These are phyloP conservation scores for Enteromius afrohamiltoni DNA, from an alignment of 2,797 vertebrate species.

Conservation along the genomic window DNA sequence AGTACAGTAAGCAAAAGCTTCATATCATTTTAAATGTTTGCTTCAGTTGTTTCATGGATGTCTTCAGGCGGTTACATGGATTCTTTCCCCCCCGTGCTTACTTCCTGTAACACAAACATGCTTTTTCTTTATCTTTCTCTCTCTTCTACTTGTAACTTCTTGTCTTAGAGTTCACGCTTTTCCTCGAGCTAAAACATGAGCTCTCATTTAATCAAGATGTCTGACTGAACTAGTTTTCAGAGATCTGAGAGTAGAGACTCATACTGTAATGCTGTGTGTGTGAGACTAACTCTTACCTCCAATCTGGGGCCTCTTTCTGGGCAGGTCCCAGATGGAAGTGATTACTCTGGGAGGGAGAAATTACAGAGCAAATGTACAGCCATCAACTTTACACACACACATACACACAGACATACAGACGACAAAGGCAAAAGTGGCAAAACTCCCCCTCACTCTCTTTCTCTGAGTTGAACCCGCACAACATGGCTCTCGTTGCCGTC, in stretches of 20 bases:
- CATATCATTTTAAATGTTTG: slow-evolving; percentile 21
- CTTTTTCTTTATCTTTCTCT: slow-evolving; percentile 1
- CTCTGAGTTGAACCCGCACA: slow-evolving; percentile 39
- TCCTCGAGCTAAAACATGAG: slow-evolving; percentile 19
- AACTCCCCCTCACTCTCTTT: slow-evolving; percentile 49
- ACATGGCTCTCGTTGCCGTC: slow-evolving; percentile 54
- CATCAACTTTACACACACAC: slow-evolving; percentile 59
- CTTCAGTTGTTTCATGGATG: not conserved
- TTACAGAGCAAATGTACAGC: slow-evolving; percentile 76
- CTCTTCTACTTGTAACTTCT: not conserved
- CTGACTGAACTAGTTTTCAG: not conserved
- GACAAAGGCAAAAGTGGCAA: slow-evolving; percentile 24
- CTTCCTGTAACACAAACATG: not conserved
- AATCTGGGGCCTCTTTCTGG: slow-evolving; percentile 66
- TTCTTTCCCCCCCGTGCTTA: not conserved
- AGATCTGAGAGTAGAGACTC: slow-evolving; percentile 1
- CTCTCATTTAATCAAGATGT: slow-evolving; percentile 8
- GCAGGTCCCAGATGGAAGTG: slow-evolving; percentile 79
- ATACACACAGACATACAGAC: slow-evolving; percentile 47
- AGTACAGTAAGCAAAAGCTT: not conserved
- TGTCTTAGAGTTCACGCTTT: not conserved
- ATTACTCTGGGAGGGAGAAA: slow-evolving; percentile 76
- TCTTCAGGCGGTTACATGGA: not conserved
- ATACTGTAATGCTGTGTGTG: slow-evolving; percentile 42
- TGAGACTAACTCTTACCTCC: slow-evolving; percentile 70